These are phyloP conservation scores for Lindbergichthys nudifrons DNA, from an alignment of 2,797 vertebrate species.

Conservation along the genomic window DNA sequence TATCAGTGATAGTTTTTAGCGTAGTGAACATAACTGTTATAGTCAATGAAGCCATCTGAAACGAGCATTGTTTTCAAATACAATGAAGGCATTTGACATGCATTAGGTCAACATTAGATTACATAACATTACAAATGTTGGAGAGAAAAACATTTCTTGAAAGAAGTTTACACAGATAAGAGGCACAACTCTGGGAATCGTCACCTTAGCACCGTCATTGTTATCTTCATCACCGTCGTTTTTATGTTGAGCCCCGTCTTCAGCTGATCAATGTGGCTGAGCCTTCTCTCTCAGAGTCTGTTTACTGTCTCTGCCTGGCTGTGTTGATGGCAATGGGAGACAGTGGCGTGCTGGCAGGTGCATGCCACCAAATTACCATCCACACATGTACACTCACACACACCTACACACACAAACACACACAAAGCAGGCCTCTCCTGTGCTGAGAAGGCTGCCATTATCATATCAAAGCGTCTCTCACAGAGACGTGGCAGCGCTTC, in stretches of 20 bases:
- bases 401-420: conserved; percentile 49
- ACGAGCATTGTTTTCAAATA: background rate
- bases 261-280: conserved; percentile 74
- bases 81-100: background rate
- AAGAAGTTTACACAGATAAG: background rate
- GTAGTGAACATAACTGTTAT: background rate
- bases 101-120: background rate
- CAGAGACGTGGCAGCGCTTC: conserved; percentile 98
- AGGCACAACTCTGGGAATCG: background rate
- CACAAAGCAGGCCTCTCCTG: conserved; percentile 79
- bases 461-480: conserved; percentile 99
- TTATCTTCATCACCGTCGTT: conserved; percentile 22
- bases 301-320: conserved; percentile 73
- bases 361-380: conserved; percentile 97
- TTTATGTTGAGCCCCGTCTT: conserved; percentile 17
- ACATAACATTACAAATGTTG: background rate
- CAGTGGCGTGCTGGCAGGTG: conserved; percentile 97
- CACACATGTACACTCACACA: conserved; percentile 39
- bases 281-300: conserved; percentile 70
- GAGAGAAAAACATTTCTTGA: background rate
- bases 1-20: conserved; percentile 7
- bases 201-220: conserved; percentile 7
- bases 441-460: conserved; percentile 99
- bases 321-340: conserved; percentile 90
- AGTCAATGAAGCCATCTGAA: background rate